These are phyloP conservation scores for Cerastis leucographa DNA, from an alignment of 2,888 invertebrate species.

Conservation along the genomic window DNA sequence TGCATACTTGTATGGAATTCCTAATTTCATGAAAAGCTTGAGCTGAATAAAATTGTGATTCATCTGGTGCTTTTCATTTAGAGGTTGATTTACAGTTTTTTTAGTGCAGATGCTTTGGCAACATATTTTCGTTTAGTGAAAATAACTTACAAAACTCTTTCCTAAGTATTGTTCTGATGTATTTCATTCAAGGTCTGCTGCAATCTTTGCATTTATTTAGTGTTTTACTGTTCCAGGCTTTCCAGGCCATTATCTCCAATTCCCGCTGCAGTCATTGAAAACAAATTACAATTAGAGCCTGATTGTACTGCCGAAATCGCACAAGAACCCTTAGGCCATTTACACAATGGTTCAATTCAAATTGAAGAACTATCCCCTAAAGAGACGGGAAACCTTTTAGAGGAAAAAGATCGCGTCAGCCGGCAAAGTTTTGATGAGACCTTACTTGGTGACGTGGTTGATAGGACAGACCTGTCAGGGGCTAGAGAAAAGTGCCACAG, in stretches of 20 bases:
- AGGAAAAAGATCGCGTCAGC: conserved; percentile 86
- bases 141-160: not conserved
- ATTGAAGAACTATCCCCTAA: conserved; percentile 84
- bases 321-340: conserved; percentile 71
- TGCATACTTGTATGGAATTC: too few species aligned
- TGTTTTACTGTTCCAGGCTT: conserved; percentile 75
- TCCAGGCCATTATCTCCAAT: conserved; percentile 86
- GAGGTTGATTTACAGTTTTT: not conserved
- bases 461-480: conserved; percentile 81
- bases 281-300: conserved; percentile 71
- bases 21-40: not conserved
- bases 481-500: conserved; percentile 88
- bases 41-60: not conserved
- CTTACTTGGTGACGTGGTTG: conserved; percentile 80
- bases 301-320: conserved; percentile 72
- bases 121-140: not conserved
- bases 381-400: conserved; percentile 84
- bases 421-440: conserved; percentile 87
- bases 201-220: not conserved
- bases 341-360: conserved; percentile 77
- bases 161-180: not conserved
- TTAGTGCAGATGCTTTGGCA: not conserved
- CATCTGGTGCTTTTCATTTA: not conserved
- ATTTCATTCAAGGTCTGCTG: not conserved
- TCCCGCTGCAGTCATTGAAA: conserved; percentile 70